Conservation (phyloP, 2,113 vertebrate species). For the Oryzias javanicus region DNA sequence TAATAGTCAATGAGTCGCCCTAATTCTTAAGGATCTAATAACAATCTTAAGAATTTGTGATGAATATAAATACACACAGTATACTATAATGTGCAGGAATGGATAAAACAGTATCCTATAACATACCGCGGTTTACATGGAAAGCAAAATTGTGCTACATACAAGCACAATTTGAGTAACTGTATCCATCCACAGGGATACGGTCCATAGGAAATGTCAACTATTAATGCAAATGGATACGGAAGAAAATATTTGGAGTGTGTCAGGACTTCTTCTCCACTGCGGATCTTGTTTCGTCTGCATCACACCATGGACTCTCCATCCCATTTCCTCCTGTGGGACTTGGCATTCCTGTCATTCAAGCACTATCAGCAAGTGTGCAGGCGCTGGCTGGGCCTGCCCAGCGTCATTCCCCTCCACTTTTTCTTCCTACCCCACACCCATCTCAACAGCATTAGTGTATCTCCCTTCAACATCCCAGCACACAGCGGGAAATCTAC, state of each 20-base stretch:
- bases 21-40: no score
- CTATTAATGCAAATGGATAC: constrained; percentile 4
- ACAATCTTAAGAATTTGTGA: no score
- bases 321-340: constrained; percentile 56
- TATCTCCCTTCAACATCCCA: constrained; percentile 47
- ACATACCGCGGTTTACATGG: no score
- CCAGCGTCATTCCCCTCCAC: constrained; percentile 53
- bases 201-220: no score
- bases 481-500: constrained; percentile 38
- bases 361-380: constrained; percentile 71
- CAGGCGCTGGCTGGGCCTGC: constrained; percentile 61
- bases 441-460: constrained; percentile 36
- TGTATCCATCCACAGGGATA: no score
- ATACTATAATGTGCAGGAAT: no score
- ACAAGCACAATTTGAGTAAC: no score
- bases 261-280: constrained; percentile 43
- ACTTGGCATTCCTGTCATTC: constrained; percentile 75
- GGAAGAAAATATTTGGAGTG: constrained; percentile 40
- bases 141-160: no score
- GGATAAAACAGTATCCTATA: no score
- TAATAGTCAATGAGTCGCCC: no score
- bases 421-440: constrained; percentile 27
- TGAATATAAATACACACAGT: no score
- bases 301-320: constrained; percentile 46
- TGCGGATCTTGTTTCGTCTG: constrained; percentile 38